Evolutionary conservation across 1,140 invertebrate species (phyloP), one percentile per base, ranked within the genome.

Genomic region (Ceratina calcarata): DNA sequence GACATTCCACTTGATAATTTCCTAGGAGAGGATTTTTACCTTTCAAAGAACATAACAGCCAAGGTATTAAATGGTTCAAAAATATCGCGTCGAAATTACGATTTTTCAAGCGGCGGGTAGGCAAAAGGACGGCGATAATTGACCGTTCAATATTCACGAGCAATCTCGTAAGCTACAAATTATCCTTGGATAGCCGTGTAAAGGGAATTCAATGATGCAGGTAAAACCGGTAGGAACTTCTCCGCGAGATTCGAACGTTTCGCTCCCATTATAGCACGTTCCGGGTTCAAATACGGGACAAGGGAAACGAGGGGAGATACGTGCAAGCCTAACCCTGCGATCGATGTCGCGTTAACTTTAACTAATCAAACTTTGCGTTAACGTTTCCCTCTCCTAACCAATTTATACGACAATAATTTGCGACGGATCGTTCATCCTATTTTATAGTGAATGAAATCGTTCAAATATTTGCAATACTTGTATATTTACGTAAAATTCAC

Each of bases 181-280:
- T 78, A 64, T 71, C 49, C 49, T 15, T 45, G 58, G 24, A 78
- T 71, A 78, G 68, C 58, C 49, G 49, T 49, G 58, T 64, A 78
- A 77, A 71, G 67, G 37, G 68, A 62, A 71, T 78, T 78, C 76
- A 71, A 78, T 78, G 62, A 78, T 78, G 57, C 58, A 78, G 68
- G 68, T 64, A 71, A 45, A 78, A 78, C 68, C 49, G 60, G 68
- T 64, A 64, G 37, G 58, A 71, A 78, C 66, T 51, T 78, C 76
- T 64, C 60, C 15, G 49, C 49, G 67, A 37, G 45, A 27, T 45
- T 70, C 58, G 65, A 62, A 49, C 67, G 60, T 58, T 62, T 71
- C n/a, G 61, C 76, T 64, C 67, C 37, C 76, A 67, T 71, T 55
- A 71, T 71, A 78, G 49, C 67, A 53, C 45, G 57, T 32, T 18